A percentile compares a stretch with the other conserved stretches of the same genome.
Conservation (phyloP, 2,113 vertebrate genomes). For the Redunca redunca region DNA sequence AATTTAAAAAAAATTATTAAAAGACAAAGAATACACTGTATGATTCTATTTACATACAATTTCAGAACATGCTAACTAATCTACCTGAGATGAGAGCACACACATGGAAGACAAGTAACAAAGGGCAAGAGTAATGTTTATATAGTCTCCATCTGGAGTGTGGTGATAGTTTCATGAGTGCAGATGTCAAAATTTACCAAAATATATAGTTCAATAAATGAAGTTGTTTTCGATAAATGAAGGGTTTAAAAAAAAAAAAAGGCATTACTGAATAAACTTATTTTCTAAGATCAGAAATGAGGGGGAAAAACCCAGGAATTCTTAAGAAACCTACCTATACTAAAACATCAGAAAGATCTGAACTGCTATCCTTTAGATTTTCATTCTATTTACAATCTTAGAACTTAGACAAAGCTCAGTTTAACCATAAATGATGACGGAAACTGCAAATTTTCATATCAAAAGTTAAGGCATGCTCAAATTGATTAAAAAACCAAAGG, state of each 20-base stretch:
- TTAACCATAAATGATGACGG: not conserved
- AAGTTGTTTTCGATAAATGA: not conserved
- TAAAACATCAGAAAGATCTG: not conserved
- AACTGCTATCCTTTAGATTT: not conserved
- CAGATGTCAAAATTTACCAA: not conserved
- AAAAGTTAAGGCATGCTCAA: not conserved
- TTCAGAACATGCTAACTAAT: not conserved
- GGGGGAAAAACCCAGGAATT: not conserved
- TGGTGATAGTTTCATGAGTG: not conserved
- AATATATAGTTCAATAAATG: not conserved
- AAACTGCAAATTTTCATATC: not conserved
- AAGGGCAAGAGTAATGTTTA: not conserved
- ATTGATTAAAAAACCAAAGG: not conserved
- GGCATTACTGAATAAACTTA: not conserved
- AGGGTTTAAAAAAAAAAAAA: not conserved
- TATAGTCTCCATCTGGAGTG: not conserved
- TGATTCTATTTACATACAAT: slow-evolving; percentile 4
- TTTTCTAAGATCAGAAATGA: not conserved
- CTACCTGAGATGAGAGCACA: not conserved
- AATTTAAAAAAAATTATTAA: not conserved
- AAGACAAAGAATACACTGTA: not conserved
- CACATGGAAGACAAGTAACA: not conserved
- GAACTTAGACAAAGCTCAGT: not conserved
- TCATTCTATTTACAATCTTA: not conserved
- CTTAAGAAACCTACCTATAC: not conserved